Conservation (phyloP, 2,113 vertebrate species). For the Phrynosoma platyrhinos region DNA sequence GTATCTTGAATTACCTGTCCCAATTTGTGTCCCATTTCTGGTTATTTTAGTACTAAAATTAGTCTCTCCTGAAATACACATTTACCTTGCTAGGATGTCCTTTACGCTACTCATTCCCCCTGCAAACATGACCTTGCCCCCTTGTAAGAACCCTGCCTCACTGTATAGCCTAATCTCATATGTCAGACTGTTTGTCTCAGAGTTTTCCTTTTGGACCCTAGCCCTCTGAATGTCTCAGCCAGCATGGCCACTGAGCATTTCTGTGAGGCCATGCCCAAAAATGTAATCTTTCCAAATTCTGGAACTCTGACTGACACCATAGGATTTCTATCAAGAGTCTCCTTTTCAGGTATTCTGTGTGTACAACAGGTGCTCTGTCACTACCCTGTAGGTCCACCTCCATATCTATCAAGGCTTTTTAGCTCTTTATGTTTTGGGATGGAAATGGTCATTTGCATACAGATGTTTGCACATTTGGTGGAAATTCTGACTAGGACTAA, state of each 20-base stretch:
- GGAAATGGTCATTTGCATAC: no score
- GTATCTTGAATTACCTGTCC: background rate
- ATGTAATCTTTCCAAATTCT: background rate
- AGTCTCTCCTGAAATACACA: background rate
- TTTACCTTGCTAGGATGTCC: background rate
- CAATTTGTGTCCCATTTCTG: background rate
- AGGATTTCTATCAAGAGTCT: no score
- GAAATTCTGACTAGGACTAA: no score
- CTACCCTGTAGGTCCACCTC: no score
- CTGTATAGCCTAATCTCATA: background rate
- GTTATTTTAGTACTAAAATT: background rate
- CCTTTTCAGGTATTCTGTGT: no score
- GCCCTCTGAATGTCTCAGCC: background rate
- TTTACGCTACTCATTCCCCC: background rate
- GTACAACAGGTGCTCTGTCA: no score
- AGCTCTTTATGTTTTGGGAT: no score
- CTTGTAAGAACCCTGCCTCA: background rate
- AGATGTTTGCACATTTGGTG: no score
- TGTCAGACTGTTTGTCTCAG: background rate
- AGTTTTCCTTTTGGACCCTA: background rate
- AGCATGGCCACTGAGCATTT: background rate
- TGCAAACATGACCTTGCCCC: no score
- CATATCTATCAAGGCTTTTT: no score
- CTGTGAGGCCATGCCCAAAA: background rate
- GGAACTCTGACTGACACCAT: no score